phyloP scores from a whole-genome alignment of 1,140 invertebrate genomes.

The Venustaconcha ellipsiformis region DNA sequence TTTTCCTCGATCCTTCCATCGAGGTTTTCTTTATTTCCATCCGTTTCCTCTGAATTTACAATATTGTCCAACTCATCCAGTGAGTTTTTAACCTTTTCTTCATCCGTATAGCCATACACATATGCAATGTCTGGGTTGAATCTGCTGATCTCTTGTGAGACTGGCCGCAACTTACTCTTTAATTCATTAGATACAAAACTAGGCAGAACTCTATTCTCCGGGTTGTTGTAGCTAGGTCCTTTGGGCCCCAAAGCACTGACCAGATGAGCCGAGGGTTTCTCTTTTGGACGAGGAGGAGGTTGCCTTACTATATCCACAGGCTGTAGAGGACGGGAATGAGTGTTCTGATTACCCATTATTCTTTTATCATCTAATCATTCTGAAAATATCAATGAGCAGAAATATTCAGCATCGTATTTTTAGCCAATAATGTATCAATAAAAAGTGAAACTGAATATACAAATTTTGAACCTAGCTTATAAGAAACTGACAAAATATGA shows the following conservation, averaged over 20 bases:
- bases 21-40: conserved; percentile 8
- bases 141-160: conserved; percentile 49
- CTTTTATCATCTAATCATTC: too few species aligned
- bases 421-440: too few species aligned
- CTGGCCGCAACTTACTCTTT: conserved; percentile 37
- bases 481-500: too few species aligned
- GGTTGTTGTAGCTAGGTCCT: conserved; percentile 40
- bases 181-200: conserved; percentile 16
- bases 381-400: too few species aligned
- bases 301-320: conserved; percentile 21
- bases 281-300: conserved; percentile 27
- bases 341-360: conserved; percentile 9
- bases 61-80: background rate
- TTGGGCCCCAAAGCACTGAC: conserved; percentile 14
- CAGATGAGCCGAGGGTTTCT: conserved; percentile 23
- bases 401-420: too few species aligned
- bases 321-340: background rate
- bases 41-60: conserved; percentile 18
- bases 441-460: too few species aligned
- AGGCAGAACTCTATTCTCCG: conserved; percentile 46
- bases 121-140: conserved; percentile 43
- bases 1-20: background rate
- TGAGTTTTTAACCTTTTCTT: conserved; percentile 2
- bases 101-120: conserved; percentile 26
- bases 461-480: too few species aligned